Evolutionary conservation across 2,888 invertebrate species (phyloP).

Genomic region (Rotaria socialis): DNA sequence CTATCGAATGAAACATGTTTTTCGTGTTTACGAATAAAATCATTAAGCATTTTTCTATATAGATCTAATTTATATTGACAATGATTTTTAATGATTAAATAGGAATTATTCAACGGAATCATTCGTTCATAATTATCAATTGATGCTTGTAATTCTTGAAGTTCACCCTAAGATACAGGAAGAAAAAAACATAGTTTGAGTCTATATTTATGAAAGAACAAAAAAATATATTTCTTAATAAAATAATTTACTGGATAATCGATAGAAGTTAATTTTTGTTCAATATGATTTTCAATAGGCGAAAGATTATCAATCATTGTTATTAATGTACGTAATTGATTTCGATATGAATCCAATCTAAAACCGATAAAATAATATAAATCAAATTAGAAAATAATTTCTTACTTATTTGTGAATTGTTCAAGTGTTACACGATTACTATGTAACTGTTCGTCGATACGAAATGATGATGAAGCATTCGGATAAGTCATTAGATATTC

Average conservation of each 20-base stretch:
- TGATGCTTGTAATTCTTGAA: background rate
- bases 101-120: background rate
- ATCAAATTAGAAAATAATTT: background rate
- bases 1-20: background rate
- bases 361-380: background rate
- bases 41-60: background rate
- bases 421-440: background rate
- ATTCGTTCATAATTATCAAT: background rate
- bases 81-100: background rate
- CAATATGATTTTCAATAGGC: background rate
- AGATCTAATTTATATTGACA: background rate
- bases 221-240: too few species aligned
- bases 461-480: background rate
- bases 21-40: background rate
- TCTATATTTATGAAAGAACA: background rate
- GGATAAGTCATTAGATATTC: background rate
- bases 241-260: background rate
- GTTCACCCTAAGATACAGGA: background rate
- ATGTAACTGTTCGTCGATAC: background rate
- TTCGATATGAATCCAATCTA: slow-evolving; percentile 20
- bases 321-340: background rate
- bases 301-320: slow-evolving; percentile 12
- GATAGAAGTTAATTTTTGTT: background rate
- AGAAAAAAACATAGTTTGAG: background rate
- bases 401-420: slow-evolving; percentile 9